Evolutionary conservation across 2,797 vertebrate genomes (phyloP).

Genomic region (Odontamblyopus rebecca): DNA sequence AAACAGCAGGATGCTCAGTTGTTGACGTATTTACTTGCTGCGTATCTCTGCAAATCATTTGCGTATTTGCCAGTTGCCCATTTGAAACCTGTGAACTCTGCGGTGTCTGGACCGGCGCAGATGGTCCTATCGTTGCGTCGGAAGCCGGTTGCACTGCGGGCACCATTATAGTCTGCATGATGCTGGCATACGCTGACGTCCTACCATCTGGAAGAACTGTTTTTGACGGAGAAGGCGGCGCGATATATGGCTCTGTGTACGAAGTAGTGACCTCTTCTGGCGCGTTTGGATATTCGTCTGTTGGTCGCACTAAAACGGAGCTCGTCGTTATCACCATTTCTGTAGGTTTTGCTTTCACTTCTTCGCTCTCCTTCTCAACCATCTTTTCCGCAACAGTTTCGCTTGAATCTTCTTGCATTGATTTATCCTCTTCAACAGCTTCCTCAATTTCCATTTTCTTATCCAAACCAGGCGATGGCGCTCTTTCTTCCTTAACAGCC

Average conservation of each 20-base stretch:
- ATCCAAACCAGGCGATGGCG: constrained; percentile 53
- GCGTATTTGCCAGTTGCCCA: constrained; percentile 21
- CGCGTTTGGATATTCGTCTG: constrained; percentile 46
- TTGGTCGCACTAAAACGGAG: constrained; percentile 57
- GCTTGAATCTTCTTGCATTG: constrained; percentile 51
- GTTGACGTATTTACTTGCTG: constrained; percentile 53
- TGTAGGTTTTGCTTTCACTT: constrained; percentile 52
- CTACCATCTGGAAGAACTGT: constrained; percentile 81
- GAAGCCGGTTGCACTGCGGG: constrained; percentile 39
- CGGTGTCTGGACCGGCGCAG: constrained; percentile 37
- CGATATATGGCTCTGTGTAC: constrained; percentile 43
- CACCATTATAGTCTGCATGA: constrained; percentile 90
- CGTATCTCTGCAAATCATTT: constrained; percentile 36
- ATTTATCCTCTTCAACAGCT: constrained; percentile 52
- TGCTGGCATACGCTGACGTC: constrained; percentile 88
- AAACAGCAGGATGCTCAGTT: constrained; percentile 81
- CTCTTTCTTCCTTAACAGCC: constrained; percentile 48
- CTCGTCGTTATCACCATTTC: constrained; percentile 67
- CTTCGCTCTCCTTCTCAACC: constrained; percentile 33
- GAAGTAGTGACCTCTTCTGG: constrained; percentile 51
- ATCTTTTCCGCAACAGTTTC: constrained; percentile 43
- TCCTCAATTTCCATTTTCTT: constrained; percentile 69
- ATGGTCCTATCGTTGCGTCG: constrained; percentile 42
- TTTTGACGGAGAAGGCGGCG: constrained; percentile 59
- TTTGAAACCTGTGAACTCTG: constrained; percentile 13